Evolutionary conservation across 2,888 invertebrate genomes (phyloP), one percentile per base, ranked within the genome.

Genomic region (Leptothorax acervorum): DNA sequence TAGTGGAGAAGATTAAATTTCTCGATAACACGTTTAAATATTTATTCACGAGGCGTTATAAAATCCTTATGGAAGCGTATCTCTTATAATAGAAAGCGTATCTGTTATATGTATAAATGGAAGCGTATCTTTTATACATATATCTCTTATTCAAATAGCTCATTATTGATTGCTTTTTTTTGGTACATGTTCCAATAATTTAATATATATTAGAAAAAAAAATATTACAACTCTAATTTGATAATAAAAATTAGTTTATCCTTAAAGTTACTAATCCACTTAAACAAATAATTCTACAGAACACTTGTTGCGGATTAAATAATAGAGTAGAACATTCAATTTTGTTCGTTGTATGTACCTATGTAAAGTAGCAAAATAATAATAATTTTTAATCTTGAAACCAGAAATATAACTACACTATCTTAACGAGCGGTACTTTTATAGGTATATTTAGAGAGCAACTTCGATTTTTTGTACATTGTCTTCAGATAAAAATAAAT

Each of bases 401-500:
- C 63, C 66, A 35, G 55, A 45, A 53, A 39, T 62, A 48, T 62
- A 48, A 31, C 11, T 51, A 3, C 3, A 3, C 3, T 28, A 35
- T 70, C 23, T 81, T 62, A 42, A 78, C 68, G 42, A 35, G 53
- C 28, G 51, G 3, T 35, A 39, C 65, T 57, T 76, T 84, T 79
- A 87, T 89, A 73, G 68, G 62, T 45, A 75, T 86, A 75, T 87
- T 86, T 71, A 73, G 66, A 82, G 65, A 45, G 48, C 39, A 73
- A 62, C 78, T 71, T 57, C 74, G 57, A 83, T 84, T 63, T 71
- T 70, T 74, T 78, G 48, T 73, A 57, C 31, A 53, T 73, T 60
- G 78, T n/a, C 15, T 35, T 35, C 60, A 85, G 88, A 88, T 90
- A 88, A 89, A 79, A 88, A 85, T 28, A 84, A 90, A 89, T 89